A percentile compares a stretch with the other conserved stretches of the same genome.
phyloP scores from a whole-genome alignment of 1,140 invertebrate genomes.

The Artemia franciscana region DNA sequence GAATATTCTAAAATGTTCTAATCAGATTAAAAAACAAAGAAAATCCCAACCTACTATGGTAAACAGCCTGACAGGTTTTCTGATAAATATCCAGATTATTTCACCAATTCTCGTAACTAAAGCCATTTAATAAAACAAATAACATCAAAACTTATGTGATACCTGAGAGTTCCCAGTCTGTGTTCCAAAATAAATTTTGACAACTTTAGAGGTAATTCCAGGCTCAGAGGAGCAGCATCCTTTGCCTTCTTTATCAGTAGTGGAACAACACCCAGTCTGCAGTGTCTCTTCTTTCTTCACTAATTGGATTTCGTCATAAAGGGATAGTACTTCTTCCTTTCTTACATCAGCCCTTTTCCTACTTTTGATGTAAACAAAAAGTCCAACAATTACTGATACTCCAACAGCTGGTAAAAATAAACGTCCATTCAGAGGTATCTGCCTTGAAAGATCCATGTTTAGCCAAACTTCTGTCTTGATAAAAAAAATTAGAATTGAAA shows the following conservation, averaged over 20 bases:
- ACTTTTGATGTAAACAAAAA: neutral
- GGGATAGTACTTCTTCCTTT: neutral
- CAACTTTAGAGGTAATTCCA: slow-evolving; percentile 4
- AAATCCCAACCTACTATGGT: too few relatives aligned
- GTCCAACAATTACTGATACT: slow-evolving; percentile 1
- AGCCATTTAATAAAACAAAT: neutral
- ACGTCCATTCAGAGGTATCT: slow-evolving; percentile 9
- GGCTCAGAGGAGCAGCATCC: slow-evolving; percentile 4
- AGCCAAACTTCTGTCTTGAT: too few relatives aligned
- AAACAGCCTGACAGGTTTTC: too few relatives aligned
- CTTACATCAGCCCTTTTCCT: neutral
- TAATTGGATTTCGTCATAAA: neutral
- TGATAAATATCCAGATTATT: neutral
- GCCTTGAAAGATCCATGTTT: slow-evolving; percentile 12
- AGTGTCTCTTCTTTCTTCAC: slow-evolving; percentile 1
- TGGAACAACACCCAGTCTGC: slow-evolving; percentile 7
- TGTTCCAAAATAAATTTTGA: slow-evolving; percentile 22
- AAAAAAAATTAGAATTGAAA: too few relatives aligned
- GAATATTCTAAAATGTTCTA: neutral
- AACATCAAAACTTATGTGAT: slow-evolving; percentile 2
- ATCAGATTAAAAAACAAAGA: neutral
- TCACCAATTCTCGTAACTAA: neutral
- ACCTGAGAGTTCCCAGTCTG: slow-evolving; percentile 24
- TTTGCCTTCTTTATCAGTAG: slow-evolving; percentile 5
- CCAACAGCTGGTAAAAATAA: slow-evolving; percentile 11